phyloP scores from a whole-genome alignment of 2,797 vertebrate genomes.

The Babyrousa celebensis region DNA sequence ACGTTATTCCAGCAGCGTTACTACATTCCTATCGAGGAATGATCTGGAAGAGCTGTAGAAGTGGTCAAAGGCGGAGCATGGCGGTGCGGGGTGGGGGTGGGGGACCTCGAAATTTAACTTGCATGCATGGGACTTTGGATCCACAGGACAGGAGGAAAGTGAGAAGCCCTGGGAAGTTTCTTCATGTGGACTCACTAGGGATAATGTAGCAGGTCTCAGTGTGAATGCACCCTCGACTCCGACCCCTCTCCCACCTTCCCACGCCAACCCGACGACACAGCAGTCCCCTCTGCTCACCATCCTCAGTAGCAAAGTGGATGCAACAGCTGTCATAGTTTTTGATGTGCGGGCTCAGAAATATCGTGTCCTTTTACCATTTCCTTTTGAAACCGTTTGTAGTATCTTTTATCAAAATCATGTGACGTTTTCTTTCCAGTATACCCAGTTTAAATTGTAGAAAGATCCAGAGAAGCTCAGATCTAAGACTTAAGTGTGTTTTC shows the following conservation, averaged over 20 bases:
- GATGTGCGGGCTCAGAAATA: not conserved
- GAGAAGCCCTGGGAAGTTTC: not conserved
- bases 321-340: not conserved
- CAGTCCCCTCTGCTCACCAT: too few species aligned
- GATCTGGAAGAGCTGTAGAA: not conserved
- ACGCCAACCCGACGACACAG: too few species aligned
- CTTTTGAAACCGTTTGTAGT: not conserved
- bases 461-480: not conserved
- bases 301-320: not conserved
- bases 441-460: not conserved
- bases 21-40: not conserved
- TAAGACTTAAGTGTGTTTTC: not conserved
- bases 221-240: too few species aligned
- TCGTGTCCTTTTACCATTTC: not conserved
- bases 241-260: not conserved
- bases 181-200: not conserved
- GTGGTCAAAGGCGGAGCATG: not conserved
- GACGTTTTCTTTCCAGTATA: not conserved
- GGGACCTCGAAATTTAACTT: not conserved
- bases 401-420: not conserved
- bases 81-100: accelerated
- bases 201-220: not conserved
- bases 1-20: too few species aligned
- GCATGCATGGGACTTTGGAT: not conserved
- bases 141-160: not conserved